Evolutionary conservation across 2,888 invertebrate species (phyloP), one percentile per base, ranked within the genome.

Genomic region (Drosophila setosimentum): DNA sequence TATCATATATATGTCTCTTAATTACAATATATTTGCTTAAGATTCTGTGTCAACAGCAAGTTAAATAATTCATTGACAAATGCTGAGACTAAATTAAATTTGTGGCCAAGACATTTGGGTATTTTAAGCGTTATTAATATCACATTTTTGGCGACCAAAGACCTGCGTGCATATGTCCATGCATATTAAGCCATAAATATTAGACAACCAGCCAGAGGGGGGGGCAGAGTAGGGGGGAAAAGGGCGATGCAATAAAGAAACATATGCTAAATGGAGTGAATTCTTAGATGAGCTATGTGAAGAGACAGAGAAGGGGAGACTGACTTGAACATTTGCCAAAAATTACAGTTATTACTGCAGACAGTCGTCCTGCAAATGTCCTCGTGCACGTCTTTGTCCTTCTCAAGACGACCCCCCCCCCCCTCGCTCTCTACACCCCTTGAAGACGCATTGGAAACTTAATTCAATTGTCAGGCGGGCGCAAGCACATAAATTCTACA

Each of bases 301-400:
- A 13, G 58, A 24, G 60, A 61, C 11, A 45, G 54, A 55, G 60
- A 59, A n/a, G n/a, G n/a, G n/a, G 16, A 11, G 57, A 62, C 27
- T 24, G 57, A 59, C 50, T 72, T 76, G 78, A 76, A 73, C 83
- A 82, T 88, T 86, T 88, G 88, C 84, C 87, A 86, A 87, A 87
- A 88, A 88, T 87, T 86, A 86, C 86, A 87, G 87, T 87, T 87
- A 87, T 87, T 87, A 87, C 87, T 87, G 87, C 87, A 87, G 87
- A 83, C 88, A 81, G 85, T 72, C 73, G 73, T 57, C 64, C 67
- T 59, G 68, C 62, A 70, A 70, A 78, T 69, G 74, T 68, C 69
- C 79, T 68, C 76, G 57, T 69, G 50, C 62, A 24, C 27, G 2
- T 49, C 59, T 11, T 45, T 24, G 21, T 24, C 60, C 16, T n/a